Conservation (phyloP, 92 coral and sea anemone genomes). For the Desmophyllum pertusum region DNA sequence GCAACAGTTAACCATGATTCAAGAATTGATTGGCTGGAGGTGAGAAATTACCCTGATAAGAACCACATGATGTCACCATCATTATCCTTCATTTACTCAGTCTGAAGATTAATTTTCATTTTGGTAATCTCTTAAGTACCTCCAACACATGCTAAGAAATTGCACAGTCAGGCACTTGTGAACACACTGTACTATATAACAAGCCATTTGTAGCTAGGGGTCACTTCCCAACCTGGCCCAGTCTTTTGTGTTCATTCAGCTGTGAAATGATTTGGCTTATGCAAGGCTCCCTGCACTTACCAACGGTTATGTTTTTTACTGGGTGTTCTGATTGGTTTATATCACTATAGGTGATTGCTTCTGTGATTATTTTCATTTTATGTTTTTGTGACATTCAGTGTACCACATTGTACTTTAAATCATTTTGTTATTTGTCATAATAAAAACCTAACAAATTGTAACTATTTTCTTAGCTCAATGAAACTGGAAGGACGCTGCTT, state of each 20-base stretch:
- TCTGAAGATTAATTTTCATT: not conserved
- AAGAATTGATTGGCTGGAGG: constrained; percentile 99
- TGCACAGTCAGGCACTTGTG: no score
- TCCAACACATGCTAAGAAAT: no score
- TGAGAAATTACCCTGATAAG: constrained; percentile 7
- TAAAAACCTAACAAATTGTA: not conserved
- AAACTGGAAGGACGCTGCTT: constrained; percentile 91
- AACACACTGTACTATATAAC: no score
- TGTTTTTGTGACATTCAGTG: no score
- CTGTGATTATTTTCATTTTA: no score
- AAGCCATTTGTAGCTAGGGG: not conserved
- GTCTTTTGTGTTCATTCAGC: no score
- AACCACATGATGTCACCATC: not conserved
- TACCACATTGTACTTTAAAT: no score
- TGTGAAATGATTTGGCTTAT: not conserved
- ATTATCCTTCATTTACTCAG: not conserved
- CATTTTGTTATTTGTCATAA: no score
- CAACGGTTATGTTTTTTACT: no score
- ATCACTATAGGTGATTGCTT: not conserved
- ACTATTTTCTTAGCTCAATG: constrained; percentile 77
- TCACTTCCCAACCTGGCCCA: no score
- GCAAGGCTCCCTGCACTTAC: not conserved
- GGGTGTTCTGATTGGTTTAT: no score
- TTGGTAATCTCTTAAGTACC: no score
- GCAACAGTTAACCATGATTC: constrained; percentile 97